These are phyloP conservation scores for Ylistrum balloti DNA, from an alignment of 1,140 invertebrate genomes.

Conservation along the genomic window DNA sequence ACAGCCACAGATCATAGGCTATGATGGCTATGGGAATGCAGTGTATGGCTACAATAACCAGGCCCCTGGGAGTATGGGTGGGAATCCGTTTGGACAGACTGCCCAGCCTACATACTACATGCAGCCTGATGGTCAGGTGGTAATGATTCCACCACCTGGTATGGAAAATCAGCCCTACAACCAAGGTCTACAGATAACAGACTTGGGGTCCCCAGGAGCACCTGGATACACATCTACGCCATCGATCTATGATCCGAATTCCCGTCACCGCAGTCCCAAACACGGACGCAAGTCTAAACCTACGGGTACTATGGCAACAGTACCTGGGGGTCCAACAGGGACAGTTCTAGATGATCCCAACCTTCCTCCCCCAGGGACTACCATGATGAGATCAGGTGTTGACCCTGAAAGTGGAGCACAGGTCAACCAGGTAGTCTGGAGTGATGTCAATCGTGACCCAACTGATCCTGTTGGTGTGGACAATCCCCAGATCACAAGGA, in stretches of 20 bases:
- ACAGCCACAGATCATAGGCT: constrained; percentile 53
- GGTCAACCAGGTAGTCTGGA: constrained; percentile 73
- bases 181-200: constrained; percentile 42
- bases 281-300: constrained; percentile 2
- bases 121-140: constrained; percentile 63
- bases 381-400: constrained; percentile 68
- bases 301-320: constrained; percentile 33
- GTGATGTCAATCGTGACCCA: constrained; percentile 70
- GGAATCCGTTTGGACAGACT: constrained; percentile 43
- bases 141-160: constrained; percentile 61
- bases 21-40: constrained; percentile 60
- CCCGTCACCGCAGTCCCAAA: constrained; percentile 42
- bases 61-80: constrained; percentile 33
- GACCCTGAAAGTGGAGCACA: constrained; percentile 69
- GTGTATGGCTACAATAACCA: constrained; percentile 71
- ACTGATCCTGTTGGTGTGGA: constrained; percentile 65
- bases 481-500: constrained; percentile 73
- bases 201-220: constrained; percentile 56
- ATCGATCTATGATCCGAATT: constrained; percentile 16
- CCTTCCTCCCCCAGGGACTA: constrained; percentile 68
- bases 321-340: constrained; percentile 56
- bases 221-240: constrained; percentile 69
- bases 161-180: constrained; percentile 57
- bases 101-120: constrained; percentile 69
- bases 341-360: constrained; percentile 64